Evolutionary conservation across 2,888 invertebrate species (phyloP), one percentile per base, ranked within the genome.

Genomic region (Gastrophysa polygoni): DNA sequence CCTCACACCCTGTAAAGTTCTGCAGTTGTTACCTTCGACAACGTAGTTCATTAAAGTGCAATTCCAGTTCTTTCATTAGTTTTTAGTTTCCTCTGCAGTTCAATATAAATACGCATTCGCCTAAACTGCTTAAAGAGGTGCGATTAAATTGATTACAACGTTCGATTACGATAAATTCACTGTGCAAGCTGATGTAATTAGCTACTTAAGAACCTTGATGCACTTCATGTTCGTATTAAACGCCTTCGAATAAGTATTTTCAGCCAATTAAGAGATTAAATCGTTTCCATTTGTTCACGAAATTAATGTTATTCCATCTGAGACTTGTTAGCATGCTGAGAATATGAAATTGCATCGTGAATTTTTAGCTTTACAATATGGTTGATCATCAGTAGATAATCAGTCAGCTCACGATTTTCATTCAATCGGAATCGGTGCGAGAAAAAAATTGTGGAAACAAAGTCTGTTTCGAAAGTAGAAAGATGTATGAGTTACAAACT

Each of bases 131-230:
- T 32, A 32, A 32, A 62, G 50, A 54, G 32, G 57, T 58, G 54
- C 24, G 60, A 57, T 57, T 44, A 49, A 58, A 62, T 62, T 62
- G 57, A 62, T 58, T 50, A 43, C 49, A 49, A 43, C 43, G 21
- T 18, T 34, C 43, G 54, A 62, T 58, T 62, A 55, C 28, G 57
- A 58, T 62, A 58, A 47, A 49, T 20, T 54, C 21, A 49, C 21
- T 32, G 48, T 38, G 62, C 54, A 58, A 62, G 58, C 54, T 48
- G 58, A 18, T 38, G 28, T 21, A 44, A 49, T 57, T 46, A 52
- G 62, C 54, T 58, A 49, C 49, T 62, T 48, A 54, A 29, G 24
- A 44, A 24, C 16, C 50, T 50, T 51, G 46, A 34, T 47, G 6
- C 6, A 32, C 29, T 32, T 32, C 10, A 8, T 32, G 29, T 32